Evolutionary conservation across 1,140 invertebrate species (phyloP), one percentile per base, ranked within the genome.

Genomic region (Doryteuthis pealeii): DNA sequence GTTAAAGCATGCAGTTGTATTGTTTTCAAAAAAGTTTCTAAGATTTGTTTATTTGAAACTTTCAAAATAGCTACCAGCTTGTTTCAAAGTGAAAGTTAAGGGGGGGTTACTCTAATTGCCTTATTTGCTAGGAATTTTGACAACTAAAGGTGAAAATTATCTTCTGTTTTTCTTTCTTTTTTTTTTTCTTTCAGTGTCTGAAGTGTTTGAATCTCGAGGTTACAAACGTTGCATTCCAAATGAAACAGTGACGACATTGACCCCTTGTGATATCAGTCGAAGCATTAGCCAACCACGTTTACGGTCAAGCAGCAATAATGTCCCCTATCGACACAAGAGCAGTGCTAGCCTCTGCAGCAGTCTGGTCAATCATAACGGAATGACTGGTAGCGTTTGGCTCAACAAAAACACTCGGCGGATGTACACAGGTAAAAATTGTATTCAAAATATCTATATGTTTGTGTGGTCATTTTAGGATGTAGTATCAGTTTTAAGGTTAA

Each of bases 151-250:
- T n/a, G n/a, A n/a, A n/a, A 62, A n/a, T 62, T 5, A 62, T 62
- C 18, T 62, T n/a, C 6, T 28, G 18, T n/a, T n/a, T 62, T n/a
- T 62, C 6, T 62, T 62, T n/a, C 10, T 62, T 62, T 62, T 15
- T n/a, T 62, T 15, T 62, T 62, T n/a, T 62, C 18, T 62, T 62
- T 62, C 54, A 62, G 54, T 62, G 26, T n/a, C 18, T n/a, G 54
- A 62, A 62, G 18, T 62, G 26, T 28, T 62, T 22, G 22, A 62
- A 62, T 22, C 18, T 14, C 54, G 26, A n/a, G 54, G 54, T 22
- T 62, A 62, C 54, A 62, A n/a, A n/a, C 18, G 26, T 22, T 62
- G 54, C 26, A 28, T 62, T 2, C 22, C 26, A 22, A 62, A 22
- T 62, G 54, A 62, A 6, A 12, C 18, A 62, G 22, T 28, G 5